phyloP scores from a whole-genome alignment of 2,888 invertebrate species.

The Agonopterix subpropinquella region DNA sequence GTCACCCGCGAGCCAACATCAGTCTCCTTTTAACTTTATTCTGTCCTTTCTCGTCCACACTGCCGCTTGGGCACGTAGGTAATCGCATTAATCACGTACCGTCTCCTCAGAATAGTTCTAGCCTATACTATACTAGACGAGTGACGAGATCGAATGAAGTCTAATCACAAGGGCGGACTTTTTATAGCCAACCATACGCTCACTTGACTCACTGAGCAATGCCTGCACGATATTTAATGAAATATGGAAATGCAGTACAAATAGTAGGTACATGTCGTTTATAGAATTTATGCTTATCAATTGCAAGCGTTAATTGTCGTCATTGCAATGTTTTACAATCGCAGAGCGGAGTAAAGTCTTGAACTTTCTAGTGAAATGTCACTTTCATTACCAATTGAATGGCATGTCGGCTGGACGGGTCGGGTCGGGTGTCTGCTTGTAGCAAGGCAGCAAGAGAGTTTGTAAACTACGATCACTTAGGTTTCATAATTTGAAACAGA shows the following conservation, averaged over 20 bases:
- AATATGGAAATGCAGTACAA: slow-evolving; percentile 2
- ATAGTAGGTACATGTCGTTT: not conserved
- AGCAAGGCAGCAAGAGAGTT: slow-evolving; percentile 1
- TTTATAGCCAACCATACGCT: not conserved
- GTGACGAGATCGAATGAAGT: not conserved
- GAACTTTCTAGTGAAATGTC: not conserved
- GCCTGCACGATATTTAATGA: not conserved
- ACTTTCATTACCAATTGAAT: not conserved
- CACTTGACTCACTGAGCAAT: not conserved
- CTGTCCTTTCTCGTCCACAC: slow-evolving; percentile 13
- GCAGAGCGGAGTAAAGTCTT: not conserved
- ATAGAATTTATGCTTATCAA: not conserved
- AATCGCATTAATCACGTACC: slow-evolving; percentile 12
- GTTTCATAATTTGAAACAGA: slow-evolving; percentile 3
- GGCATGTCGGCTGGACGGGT: not conserved
- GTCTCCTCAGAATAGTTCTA: slow-evolving; percentile 5
- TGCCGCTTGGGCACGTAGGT: slow-evolving; percentile 11
- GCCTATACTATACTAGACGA: slow-evolving; percentile 10
- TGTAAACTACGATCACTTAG: slow-evolving; percentile 2
- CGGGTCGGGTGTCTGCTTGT: not conserved
- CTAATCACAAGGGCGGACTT: too few relatives aligned
- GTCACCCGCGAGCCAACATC: not conserved
- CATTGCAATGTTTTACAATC: not conserved
- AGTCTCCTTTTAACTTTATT: slow-evolving; percentile 18
- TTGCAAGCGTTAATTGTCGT: not conserved